A percentile compares a stretch with the other conserved stretches of the same genome.
Evolutionary conservation across 2,113 vertebrate genomes (phyloP).

Genomic region (Nannospalax galili): DNA sequence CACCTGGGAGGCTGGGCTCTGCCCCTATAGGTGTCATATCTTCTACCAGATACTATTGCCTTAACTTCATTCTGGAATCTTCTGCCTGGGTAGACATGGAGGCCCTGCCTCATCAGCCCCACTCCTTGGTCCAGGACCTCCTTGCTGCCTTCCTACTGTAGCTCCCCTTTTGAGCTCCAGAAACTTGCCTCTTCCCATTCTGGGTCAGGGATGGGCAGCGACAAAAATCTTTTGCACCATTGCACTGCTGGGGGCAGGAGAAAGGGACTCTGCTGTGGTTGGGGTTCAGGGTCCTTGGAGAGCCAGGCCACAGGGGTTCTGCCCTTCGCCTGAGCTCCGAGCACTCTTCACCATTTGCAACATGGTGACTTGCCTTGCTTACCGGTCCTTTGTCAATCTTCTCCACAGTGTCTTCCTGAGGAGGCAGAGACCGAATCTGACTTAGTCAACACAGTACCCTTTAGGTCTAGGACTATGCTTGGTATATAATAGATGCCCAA

Average conservation of each 20-base stretch:
- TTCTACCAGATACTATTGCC: background rate
- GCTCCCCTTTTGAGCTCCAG: no score
- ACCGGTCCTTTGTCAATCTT: background rate
- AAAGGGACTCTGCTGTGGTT: background rate
- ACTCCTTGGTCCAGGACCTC: background rate
- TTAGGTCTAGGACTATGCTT: no score
- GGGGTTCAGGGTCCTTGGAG: no score
- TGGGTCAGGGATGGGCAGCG: fast-evolving
- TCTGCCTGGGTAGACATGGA: background rate
- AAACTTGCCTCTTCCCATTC: background rate
- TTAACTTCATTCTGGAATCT: background rate
- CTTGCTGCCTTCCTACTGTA: background rate
- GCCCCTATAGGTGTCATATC: fast-evolving
- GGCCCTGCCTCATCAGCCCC: background rate
- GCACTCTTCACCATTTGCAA: no score
- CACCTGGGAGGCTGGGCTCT: background rate
- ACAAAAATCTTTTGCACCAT: fast-evolving
- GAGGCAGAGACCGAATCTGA: background rate
- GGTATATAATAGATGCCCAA: background rate
- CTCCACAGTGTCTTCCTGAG: background rate
- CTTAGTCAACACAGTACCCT: background rate
- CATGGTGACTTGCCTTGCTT: background rate
- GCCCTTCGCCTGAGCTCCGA: background rate
- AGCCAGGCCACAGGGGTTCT: background rate
- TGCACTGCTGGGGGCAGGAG: fast-evolving